Evolutionary conservation across 2,797 vertebrate species (phyloP).

Genomic region (Pseudochirops cupreus): DNA sequence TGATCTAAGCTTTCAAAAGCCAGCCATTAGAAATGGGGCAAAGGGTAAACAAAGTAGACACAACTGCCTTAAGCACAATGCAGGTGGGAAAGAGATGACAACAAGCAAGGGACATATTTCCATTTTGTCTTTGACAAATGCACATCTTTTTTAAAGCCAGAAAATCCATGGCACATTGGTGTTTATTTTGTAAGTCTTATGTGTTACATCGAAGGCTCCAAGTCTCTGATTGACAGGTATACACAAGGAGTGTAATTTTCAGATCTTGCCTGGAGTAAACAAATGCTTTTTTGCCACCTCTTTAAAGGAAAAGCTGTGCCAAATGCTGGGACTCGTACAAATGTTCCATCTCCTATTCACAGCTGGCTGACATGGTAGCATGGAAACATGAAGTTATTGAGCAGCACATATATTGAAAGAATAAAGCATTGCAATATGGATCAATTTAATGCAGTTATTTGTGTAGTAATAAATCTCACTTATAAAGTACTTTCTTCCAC

Average conservation of each 20-base stretch:
- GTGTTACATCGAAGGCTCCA: neutral
- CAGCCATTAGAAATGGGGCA: neutral
- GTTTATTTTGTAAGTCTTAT: neutral
- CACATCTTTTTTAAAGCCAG: neutral
- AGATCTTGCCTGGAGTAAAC: conserved; percentile 46
- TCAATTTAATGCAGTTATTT: neutral
- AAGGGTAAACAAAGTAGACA: neutral
- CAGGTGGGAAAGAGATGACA: neutral
- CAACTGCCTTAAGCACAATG: neutral
- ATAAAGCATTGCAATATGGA: neutral
- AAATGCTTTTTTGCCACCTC: conserved; percentile 27
- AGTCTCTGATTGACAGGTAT: conserved; percentile 42
- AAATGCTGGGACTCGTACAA: conserved; percentile 35
- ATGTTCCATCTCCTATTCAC: neutral
- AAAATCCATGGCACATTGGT: neutral
- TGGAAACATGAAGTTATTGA: neutral
- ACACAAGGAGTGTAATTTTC: neutral
- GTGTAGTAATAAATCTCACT: neutral
- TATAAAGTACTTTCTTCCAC: neutral
- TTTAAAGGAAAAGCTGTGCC: conserved; percentile 43
- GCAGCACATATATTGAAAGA: neutral
- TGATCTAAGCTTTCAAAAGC: neutral
- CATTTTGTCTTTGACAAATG: neutral
- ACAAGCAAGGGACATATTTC: neutral
- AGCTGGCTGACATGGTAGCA: neutral